Evolutionary conservation across 2,797 vertebrate species (phyloP), one percentile per base, ranked within the genome.

Genomic region (Helostoma temminkii): DNA sequence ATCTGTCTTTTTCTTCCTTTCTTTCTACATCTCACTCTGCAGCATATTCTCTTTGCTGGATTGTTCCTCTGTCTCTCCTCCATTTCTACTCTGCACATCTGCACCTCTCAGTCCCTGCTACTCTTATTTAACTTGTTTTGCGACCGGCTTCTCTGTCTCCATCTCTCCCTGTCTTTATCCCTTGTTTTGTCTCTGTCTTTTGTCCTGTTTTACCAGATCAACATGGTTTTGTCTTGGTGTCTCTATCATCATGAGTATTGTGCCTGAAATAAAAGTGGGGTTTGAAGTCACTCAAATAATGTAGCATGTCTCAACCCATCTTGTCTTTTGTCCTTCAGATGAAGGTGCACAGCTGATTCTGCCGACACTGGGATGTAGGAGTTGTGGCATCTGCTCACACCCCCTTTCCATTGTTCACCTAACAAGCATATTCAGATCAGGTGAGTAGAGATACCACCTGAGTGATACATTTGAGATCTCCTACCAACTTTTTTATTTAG

Each of bases 1-100:
- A 42, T 76, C 54, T 32, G 0, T 52, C 67, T 66, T 55, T 54
- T 65, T 7, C 60, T 11, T 30, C 12, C 43, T n/a, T 7, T 69
- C 41, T 39, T 58, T 5, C 65, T 54, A 21, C 21, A 1, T 52
- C 56, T 62, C 57, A 21, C 49, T 72, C 47, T 56, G 22, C 60
- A 26, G 43, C 15, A 37, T 10, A 22, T 9, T 49, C 39, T 57
- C 16, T n/a, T 9, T 71, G 45, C 15, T 32, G 5, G 5, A 4
- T 1, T 1, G 5, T 55, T 14, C 25, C 37, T 54, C 28, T 43
- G n/a, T 34, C 16, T 54, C 22, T 55, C 39, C 9, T 6, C 21
- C 22, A 32, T n/a, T 32, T 10, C 32, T 10, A n/a, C n/a, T 32
- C 9, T 32, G 9, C 11, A 9, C 32, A 32, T 10, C 32, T 19